phyloP scores from a whole-genome alignment of 2,113 vertebrate genomes.

The Periophthalmodon schlosseri region DNA sequence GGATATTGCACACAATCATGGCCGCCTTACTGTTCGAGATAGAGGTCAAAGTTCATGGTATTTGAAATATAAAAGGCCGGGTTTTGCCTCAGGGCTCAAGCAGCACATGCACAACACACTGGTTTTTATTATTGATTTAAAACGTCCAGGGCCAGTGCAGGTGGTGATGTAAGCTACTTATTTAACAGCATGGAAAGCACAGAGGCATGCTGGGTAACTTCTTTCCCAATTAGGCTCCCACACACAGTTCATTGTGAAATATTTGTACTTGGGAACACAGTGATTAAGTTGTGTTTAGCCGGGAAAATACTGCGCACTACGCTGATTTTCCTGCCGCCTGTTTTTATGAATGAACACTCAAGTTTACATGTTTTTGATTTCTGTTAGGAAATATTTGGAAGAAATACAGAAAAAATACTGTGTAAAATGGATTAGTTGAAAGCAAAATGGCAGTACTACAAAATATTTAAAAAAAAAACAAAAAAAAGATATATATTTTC shows the following conservation, averaged over 20 bases:
- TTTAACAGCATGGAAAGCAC: slow-evolving; percentile 1
- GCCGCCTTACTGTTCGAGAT: slow-evolving; percentile 26
- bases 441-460: too few relatives aligned
- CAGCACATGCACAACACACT: slow-evolving; percentile 6
- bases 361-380: too few relatives aligned
- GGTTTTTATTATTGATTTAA: slow-evolving; percentile 32
- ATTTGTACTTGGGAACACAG: neutral
- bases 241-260: neutral
- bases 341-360: neutral
- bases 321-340: too few relatives aligned
- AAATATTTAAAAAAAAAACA: too few relatives aligned
- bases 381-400: too few relatives aligned
- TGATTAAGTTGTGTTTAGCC: neutral
- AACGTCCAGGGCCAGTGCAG: neutral
- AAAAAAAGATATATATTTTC: too few relatives aligned
- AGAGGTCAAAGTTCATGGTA: slow-evolving; percentile 53
- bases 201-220: neutral
- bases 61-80: slow-evolving; percentile 65
- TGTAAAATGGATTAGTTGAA: too few relatives aligned
- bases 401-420: too few relatives aligned
- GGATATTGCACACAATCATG: slow-evolving; percentile 18
- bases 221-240: neutral
- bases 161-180: neutral
- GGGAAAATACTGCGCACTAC: neutral
- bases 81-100: slow-evolving; percentile 40